A percentile compares a stretch with the other conserved stretches of the same genome.
These are phyloP conservation scores for Phortica magna DNA, from an alignment of 2,888 invertebrate genomes.

Conservation along the genomic window DNA sequence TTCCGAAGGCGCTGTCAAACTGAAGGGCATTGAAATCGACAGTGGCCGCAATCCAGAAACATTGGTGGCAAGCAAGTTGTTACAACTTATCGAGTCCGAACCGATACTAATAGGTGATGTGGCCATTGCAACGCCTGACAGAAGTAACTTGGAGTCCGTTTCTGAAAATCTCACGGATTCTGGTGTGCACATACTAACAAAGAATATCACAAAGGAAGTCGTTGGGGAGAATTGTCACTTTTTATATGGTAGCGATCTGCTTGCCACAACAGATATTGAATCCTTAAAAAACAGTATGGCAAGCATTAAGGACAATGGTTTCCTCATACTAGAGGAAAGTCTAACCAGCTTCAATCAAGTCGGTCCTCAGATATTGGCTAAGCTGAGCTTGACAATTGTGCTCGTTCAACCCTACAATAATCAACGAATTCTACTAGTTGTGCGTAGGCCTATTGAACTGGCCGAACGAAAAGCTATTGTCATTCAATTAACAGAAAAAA, in stretches of 20 bases:
- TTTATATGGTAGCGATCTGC: constrained; percentile 83
- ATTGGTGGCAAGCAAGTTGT: constrained; percentile 81
- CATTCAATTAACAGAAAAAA: constrained; percentile 83
- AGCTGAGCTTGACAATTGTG: constrained; percentile 80
- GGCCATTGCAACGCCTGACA: constrained; percentile 79
- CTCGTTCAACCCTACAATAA: constrained; percentile 83
- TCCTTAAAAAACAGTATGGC: constrained; percentile 81
- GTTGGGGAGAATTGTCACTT: constrained; percentile 85
- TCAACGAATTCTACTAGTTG: constrained; percentile 83
- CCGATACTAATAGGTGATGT: constrained; percentile 85
- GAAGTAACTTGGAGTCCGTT: constrained; percentile 78
- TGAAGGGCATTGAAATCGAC: constrained; percentile 86
- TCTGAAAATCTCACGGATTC: constrained; percentile 80
- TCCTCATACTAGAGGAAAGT: constrained; percentile 86
- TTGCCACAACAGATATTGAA: constrained; percentile 80
- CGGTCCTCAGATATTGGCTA: constrained; percentile 75
- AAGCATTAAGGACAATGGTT: constrained; percentile 84
- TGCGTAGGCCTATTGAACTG: constrained; percentile 77
- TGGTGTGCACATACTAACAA: constrained; percentile 82
- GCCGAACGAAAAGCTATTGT: constrained; percentile 77
- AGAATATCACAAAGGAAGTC: constrained; percentile 81
- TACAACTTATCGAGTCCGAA: constrained; percentile 85
- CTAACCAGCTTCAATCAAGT: constrained; percentile 75
- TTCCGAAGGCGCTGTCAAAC: constrained; percentile 81
- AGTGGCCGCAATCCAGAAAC: constrained; percentile 81